A percentile compares a stretch with the other conserved stretches of the same genome.
These are phyloP conservation scores for Pseudochaenichthys georgianus DNA, from an alignment of 2,797 vertebrate genomes.

Conservation along the genomic window DNA sequence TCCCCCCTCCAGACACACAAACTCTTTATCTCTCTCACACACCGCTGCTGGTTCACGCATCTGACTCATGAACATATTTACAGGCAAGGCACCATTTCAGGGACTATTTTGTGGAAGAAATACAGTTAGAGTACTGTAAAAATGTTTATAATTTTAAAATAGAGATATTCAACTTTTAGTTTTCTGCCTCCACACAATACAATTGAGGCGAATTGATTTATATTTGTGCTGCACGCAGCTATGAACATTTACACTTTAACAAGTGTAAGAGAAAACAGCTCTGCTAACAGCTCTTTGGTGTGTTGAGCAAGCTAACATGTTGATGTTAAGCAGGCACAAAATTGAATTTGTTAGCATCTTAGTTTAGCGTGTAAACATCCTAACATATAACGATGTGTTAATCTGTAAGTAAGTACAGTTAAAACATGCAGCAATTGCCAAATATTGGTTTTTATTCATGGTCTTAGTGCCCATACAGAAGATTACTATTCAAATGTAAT, in stretches of 20 bases:
- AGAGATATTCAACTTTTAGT: neutral
- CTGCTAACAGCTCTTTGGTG: too few species aligned
- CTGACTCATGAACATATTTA: constrained; percentile 23
- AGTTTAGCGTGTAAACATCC: too few species aligned
- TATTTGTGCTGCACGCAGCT: neutral
- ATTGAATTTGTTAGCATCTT: too few species aligned
- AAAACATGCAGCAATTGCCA: too few species aligned
- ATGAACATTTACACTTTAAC: neutral
- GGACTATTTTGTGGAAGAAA: neutral
- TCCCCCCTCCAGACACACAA: constrained; percentile 6
- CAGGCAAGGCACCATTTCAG: constrained; percentile 5
- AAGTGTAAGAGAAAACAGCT: neutral
- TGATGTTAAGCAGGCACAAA: too few species aligned
- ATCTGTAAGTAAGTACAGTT: too few species aligned
- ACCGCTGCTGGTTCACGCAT: constrained; percentile 28
- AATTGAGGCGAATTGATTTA: neutral
- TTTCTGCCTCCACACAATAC: neutral
- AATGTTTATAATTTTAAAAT: neutral
- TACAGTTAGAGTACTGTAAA: neutral
- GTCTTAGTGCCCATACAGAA: too few species aligned
- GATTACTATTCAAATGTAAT: neutral
- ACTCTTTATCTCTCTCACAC: constrained; percentile 5
- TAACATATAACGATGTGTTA: too few species aligned
- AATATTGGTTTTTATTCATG: too few species aligned
- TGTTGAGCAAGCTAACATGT: neutral